Evolutionary conservation across 2,113 vertebrate genomes (phyloP), one percentile per base, ranked within the genome.

Genomic region (Columbina picui): DNA sequence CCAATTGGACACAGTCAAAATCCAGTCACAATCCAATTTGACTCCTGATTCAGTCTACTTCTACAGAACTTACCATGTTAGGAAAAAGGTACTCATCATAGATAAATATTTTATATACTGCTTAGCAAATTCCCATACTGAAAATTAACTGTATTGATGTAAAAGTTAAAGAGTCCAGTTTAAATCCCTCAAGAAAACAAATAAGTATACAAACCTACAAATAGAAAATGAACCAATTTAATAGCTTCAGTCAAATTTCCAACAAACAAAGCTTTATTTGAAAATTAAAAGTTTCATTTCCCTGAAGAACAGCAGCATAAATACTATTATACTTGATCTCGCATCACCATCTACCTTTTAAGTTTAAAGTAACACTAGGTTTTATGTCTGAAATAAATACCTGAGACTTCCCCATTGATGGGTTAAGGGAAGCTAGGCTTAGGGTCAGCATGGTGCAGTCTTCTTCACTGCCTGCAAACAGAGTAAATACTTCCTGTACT

Each of bases 21-120:
- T 26, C n/a, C n/a, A n/a, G n/a, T n/a, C 29, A 74, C 17, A 43
- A 49, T 1, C 1, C 11, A 20, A 5, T 45, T 70, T 0, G 6
- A 21, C 36, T 89, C 7, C 20, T 61, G 20, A 36, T 52, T 41
- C 5, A 43, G 25, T 53, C 19, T 93, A 7, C 8, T 70, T 73
- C 25, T 69, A 3, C 49, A 59, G 89, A 52, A 84, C 2, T 57
- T 82, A 59, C 7, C 16, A 12, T 1, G 11, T 25, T 22, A 36
- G 5, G 30, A 76, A 83, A 38, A 74, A 25, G 1, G 1, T n/a
- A 41, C 16, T 69, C 11, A 11, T 53, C 2, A 39, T 13, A 50
- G 20, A 32, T 4, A 36, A 57, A 23, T 67, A 55, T 34, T 70
- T 67, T 57, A 11, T 5, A 45, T 27, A 25, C 6, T 22, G 12